These are phyloP conservation scores for Notothenia coriiceps DNA, from an alignment of 2,113 vertebrate species.

Conservation along the genomic window DNA sequence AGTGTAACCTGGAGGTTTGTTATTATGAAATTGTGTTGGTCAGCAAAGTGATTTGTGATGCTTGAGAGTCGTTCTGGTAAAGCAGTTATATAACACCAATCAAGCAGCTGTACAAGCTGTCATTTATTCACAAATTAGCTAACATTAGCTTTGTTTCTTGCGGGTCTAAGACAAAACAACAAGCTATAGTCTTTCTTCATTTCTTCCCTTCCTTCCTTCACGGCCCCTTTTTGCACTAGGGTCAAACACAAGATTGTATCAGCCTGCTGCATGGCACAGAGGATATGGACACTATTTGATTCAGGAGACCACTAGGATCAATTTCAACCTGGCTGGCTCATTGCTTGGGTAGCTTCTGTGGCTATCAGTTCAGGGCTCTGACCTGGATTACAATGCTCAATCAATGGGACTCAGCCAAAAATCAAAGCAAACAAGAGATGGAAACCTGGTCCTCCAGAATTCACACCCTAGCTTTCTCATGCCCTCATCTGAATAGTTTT, in stretches of 20 bases:
- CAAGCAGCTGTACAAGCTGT: not conserved
- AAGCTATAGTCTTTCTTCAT: not conserved
- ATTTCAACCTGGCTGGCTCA: constrained; percentile 72
- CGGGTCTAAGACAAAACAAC: not conserved
- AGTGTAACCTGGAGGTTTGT: not conserved
- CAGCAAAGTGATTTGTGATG: not conserved
- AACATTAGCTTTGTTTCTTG: not conserved
- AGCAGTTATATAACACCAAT: not conserved
- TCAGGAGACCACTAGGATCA: constrained; percentile 74
- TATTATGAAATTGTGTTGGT: not conserved
- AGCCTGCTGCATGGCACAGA: constrained; percentile 63
- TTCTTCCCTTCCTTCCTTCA: constrained; percentile 30
- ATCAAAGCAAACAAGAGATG: constrained; percentile 53
- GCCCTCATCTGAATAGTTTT: constrained; percentile 24
- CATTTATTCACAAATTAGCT: too few relatives aligned
- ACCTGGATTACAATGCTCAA: constrained; percentile 76
- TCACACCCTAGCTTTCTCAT: constrained; percentile 21
- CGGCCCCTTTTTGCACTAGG: constrained; percentile 33
- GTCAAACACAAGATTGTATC: constrained; percentile 76
- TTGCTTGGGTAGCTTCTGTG: constrained; percentile 71
- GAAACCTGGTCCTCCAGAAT: constrained; percentile 34
- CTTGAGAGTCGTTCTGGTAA: not conserved
- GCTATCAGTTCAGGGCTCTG: constrained; percentile 70
- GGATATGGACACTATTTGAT: constrained; percentile 78
- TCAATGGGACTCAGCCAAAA: constrained; percentile 60